Base-by-base conservation (phyloP, 2,113 vertebrate genomes). In the Macquaria australasica region DNA sequence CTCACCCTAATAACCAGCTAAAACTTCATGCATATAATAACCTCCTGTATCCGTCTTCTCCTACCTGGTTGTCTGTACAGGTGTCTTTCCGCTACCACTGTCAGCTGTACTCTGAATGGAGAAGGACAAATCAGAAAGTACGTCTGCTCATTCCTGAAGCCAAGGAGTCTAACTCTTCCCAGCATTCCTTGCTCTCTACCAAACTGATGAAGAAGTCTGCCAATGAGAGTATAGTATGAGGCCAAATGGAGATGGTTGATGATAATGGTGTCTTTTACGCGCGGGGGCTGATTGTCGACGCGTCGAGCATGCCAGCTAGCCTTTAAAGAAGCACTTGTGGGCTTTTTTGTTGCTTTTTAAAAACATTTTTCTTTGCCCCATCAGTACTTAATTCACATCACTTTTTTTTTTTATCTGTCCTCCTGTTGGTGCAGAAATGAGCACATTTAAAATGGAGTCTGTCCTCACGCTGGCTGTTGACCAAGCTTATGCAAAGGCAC, bases 61-160 rank as follows among this genome's bases (percentile, higher is more conserved):
- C 18, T 6, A 0, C 55, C 34, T 68, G 6, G 8, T 25, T 16
- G 21, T 77, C 56, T 48, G 37, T 31, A 23, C 95, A 99, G 98
- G 98, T 99, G 6, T 99, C 98, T 45, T 98, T 99, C 96, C 98
- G 98, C 87, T 99, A 99, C 95, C 98, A 99, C 93, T 99, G 97
- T 95, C 97, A 99, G 96, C 94, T 99, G 39, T 99, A 99, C 94
- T 97, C 97, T 0, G 98, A 99, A 93, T 99, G 98, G 98, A 96
- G 97, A 74, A 95, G 96, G 95, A 99, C 97, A 83, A 97, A 99
- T 91, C 98, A 99, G 96, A 97, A 97, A 89, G 98, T 99, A 1
- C 96, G 93, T 14, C 74, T 99, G 93, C 97, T 98, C 96, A 91
- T 98, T 75, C 96, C 96, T 0, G 94, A 97, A 39, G 86, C 91